Base-by-base conservation (phyloP, 2,797 vertebrate genomes). In the Myripristis jacobus region DNA sequence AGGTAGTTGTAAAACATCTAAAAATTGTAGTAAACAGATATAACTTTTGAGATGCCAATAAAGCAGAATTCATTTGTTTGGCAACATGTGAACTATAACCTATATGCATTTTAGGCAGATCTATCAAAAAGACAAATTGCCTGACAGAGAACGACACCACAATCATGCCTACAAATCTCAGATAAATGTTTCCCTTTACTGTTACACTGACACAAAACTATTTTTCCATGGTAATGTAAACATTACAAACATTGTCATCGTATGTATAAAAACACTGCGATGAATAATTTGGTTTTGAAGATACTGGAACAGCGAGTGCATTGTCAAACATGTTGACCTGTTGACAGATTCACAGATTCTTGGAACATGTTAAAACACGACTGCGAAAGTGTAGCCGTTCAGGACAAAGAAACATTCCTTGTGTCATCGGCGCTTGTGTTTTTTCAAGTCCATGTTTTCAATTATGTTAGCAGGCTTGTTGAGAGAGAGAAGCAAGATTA, bases 331-430 rank as follows among this genome's bases (percentile, higher is more conserved):
- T 19, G 75, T 22, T 90, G 88, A 91, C 91, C 92, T 73, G 82
- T 19, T 81, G 88, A 91, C 74, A 62, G 81, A 85, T 87, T 76
- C 79, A 66, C 58, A 88, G 86, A 92, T 92, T 92, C 88, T 92
- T 90, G 88, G 81, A 88, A 90, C 92, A 70, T 91, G 92, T 92
- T 90, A 87, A 91, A 91, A 93, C 92, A 93, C 79, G 88, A 90
- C 80, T 77, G 87, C 66, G 72, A 84, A 77, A 79, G 79, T 48
- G 50, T 55, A 82, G 82, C 83, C 80, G 34, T 88, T 59, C 78
- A 71, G 84, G 87, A 91, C 91, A 91, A 90, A 90, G 88, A 83
- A 54, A 87, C 91, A 94, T 94, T 94, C 92, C 91, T 92, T 46
- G 80, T 87, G 88, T 92, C 88, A 91, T 75, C 86, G 80, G 81